Evolutionary conservation across 1,140 invertebrate species (phyloP).

Genomic region (Camponotus pennsylvanicus): DNA sequence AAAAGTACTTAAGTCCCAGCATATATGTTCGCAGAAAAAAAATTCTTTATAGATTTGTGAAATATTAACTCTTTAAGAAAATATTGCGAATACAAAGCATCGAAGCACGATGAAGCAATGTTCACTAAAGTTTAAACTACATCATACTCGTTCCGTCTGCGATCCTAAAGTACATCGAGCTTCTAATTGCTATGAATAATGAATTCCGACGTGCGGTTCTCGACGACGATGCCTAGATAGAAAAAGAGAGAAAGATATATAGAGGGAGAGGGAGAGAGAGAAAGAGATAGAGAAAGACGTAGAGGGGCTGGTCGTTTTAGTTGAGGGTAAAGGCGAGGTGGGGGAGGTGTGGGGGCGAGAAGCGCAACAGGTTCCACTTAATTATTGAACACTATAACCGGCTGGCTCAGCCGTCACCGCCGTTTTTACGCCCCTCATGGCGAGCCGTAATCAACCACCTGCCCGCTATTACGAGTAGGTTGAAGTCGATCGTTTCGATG

Average conservation of each 20-base stretch:
- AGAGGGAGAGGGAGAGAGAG: constrained; percentile 24
- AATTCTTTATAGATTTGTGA: no score
- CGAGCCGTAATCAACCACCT: constrained; percentile 77
- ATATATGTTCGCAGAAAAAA: no score
- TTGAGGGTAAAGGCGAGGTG: constrained; percentile 68
- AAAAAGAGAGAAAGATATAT: constrained; percentile 28
- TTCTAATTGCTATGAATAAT: constrained; percentile 83
- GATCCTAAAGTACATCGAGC: constrained; percentile 6
- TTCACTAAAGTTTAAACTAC: constrained; percentile 3
- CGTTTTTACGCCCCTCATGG: constrained; percentile 72
- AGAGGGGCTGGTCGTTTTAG: constrained; percentile 67
- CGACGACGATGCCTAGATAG: constrained; percentile 1
- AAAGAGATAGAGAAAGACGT: constrained; percentile 21
- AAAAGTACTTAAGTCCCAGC: no score
- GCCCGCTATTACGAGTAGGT: constrained; percentile 74
- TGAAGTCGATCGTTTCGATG: constrained; percentile 66
- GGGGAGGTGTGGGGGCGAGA: constrained; percentile 76
- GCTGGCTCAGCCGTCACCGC: constrained; percentile 72
- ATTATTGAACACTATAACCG: constrained; percentile 85
- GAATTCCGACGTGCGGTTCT: constrained; percentile 68
- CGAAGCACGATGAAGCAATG: not conserved
- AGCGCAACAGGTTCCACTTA: constrained; percentile 86
- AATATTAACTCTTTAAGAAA: not conserved
- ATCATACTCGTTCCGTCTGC: not conserved
- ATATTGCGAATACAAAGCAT: not conserved